phyloP scores from a whole-genome alignment of 2,113 vertebrate genomes.

The Jacana jacana region DNA sequence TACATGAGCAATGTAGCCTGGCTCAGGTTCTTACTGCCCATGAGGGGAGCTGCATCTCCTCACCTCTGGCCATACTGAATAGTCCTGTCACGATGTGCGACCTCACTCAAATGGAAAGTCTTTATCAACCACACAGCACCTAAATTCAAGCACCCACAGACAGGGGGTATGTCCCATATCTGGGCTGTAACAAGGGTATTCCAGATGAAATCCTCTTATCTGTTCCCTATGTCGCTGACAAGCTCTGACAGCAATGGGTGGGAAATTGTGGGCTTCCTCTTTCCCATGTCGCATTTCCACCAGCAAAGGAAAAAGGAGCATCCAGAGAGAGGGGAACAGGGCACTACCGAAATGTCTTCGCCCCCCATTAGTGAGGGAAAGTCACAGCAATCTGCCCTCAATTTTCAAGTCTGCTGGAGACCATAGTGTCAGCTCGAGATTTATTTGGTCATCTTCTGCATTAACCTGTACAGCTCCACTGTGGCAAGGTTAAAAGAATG shows the following conservation, averaged over 20 bases:
- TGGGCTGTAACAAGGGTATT: background rate
- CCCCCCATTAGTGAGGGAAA: background rate
- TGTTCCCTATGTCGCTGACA: background rate
- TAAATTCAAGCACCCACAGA: background rate
- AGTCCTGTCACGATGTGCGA: background rate
- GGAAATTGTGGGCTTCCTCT: background rate
- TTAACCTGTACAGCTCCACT: background rate
- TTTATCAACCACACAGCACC: background rate
- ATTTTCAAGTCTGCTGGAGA: background rate
- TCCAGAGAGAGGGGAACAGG: background rate
- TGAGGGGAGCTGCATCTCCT: background rate
- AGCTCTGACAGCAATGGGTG: background rate
- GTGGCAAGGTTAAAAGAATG: background rate
- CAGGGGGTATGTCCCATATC: background rate
- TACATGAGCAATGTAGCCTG: background rate
- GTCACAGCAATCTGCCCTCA: background rate
- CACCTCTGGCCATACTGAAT: fast-evolving
- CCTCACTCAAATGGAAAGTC: background rate
- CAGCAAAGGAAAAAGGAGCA: background rate
- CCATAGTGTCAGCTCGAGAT: background rate
- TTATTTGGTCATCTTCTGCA: background rate
- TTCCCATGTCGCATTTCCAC: background rate
- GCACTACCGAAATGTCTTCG: background rate
- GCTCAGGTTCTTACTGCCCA: background rate
- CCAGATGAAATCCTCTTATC: background rate